Evolutionary conservation across 1,140 invertebrate species (phyloP), one percentile per base, ranked within the genome.

Genomic region (Meloidogyne floridensis): DNA sequence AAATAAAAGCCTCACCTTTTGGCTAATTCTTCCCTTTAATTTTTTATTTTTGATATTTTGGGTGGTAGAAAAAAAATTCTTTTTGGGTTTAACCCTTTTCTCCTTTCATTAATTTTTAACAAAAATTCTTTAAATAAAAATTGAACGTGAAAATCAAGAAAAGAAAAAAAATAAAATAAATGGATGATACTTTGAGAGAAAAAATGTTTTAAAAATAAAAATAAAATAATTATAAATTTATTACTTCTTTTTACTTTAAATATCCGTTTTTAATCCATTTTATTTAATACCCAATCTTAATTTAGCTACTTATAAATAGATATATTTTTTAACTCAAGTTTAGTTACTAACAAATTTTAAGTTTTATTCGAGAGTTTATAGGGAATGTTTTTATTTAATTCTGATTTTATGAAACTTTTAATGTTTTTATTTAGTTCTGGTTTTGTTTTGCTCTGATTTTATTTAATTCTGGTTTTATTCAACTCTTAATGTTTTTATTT

Each of bases 201-300:
- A 32, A 32, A 32, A 32, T 32, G 32, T 32, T 32, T 32, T 32
- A 32, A 32, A 32, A 32, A 59, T 59, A n/a, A 65, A 18, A 6
- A n/a, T n/a, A 65, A 15, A 15, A 15, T 59, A 15, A 15, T 59
- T 59, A 5, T 65, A n/a, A 2, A 6, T 65, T 65, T 65, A n/a
- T 65, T 65, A 15, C 15, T 65, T 65, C 15, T 65, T n/a, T 15
- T 18, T 65, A 32, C 32, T 32, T 32, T 32, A 2, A n/a, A 65
- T 65, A 65, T 65, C 59, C 59, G 59, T 65, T 65, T 65, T 65
- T 65, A 65, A 65, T 65, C 59, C n/a, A 65, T 65, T 65, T 65
- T 65, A n/a, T 15, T 65, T 1, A 32, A 32, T 2, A 32, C 32
- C n/a, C n/a, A 18, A 65, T 7, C n/a, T 65, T 65, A 65, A 65